These are phyloP conservation scores for Holacanthus passer DNA, from an alignment of 2,113 vertebrate genomes.

Conservation along the genomic window DNA sequence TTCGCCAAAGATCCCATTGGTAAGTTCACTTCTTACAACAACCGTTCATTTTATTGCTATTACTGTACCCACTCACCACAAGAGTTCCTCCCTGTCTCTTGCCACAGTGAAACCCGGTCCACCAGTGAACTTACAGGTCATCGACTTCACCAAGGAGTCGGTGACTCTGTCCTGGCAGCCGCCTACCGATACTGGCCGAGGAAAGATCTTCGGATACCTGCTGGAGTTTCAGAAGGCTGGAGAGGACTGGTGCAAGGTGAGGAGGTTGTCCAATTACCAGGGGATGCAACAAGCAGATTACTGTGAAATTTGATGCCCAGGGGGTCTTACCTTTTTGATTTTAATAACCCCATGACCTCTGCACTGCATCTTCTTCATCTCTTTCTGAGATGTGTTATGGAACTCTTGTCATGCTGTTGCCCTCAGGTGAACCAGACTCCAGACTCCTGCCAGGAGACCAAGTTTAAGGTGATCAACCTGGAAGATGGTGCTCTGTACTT, in stretches of 20 bases:
- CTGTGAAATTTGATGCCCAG: neutral
- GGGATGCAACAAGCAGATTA: neutral
- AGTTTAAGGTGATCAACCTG: constrained; percentile 91
- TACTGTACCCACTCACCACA: neutral
- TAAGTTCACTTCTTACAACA: constrained; percentile 71
- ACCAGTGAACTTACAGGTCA: constrained; percentile 89
- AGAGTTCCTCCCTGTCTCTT: neutral
- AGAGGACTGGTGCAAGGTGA: constrained; percentile 92
- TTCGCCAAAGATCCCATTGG: constrained; percentile 97
- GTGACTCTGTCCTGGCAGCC: constrained; percentile 94
- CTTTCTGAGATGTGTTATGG: neutral
- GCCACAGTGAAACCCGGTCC: constrained; percentile 92
- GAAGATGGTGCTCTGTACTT: constrained; percentile 92
- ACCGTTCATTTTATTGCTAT: accelerated
- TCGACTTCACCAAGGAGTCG: constrained; percentile 94
- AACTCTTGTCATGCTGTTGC: neutral
- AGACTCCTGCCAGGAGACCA: constrained; percentile 95
- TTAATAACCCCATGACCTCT: neutral
- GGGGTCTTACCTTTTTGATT: neutral
- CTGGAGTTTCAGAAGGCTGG: constrained; percentile 95
- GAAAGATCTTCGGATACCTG: constrained; percentile 97
- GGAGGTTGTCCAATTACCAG: neutral
- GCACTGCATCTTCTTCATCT: neutral
- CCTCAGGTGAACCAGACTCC: constrained; percentile 91
- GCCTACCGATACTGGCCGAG: constrained; percentile 91